Evolutionary conservation across 1,140 invertebrate species (phyloP), one percentile per base, ranked within the genome.

Genomic region (Prorops nasuta): DNA sequence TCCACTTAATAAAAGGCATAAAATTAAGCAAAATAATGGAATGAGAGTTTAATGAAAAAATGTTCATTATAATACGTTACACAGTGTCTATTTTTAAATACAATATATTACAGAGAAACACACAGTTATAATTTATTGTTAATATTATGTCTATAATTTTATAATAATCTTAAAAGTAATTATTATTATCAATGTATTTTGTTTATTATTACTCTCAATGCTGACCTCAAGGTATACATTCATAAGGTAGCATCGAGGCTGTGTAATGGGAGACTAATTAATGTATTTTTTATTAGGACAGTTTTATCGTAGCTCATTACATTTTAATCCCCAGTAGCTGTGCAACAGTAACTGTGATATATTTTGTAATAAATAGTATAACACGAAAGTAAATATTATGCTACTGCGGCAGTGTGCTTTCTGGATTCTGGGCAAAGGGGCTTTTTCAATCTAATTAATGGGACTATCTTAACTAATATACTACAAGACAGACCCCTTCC

Each of bases 91-190:
- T 73, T 72, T 71, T 58, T 68, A 72, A 67, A 67, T 72, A 75
- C 69, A 73, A 73, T 74, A 74, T 74, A 74, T 73, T 74, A 74
- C 72, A 74, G 71, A 70, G 66, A 73, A 73, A 75, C 71, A 75
- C 72, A 75, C 71, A 72, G 58, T 73, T 75, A 75, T 72, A 75
- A 75, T 75, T 72, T 72, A 72, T 69, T 71, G 72, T 72, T 73
- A 70, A 73, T 71, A 72, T 71, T 71, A 72, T 70, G 60, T 67
- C 68, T 71, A 71, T 66, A 66, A 62, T 61, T 56, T 69, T 71
- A 67, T 66, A 71, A 60, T 69, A 64, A 69, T 61, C 63, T 72
- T 71, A 72, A 43, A 60, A 54, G 63, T 74, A 64, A 60, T 59
- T 59, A 60, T 58, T 63, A 65, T 64, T 61, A 64, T 64, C 59